Conservation (phyloP, 2,113 vertebrate genomes). For the Equus przewalskii region DNA sequence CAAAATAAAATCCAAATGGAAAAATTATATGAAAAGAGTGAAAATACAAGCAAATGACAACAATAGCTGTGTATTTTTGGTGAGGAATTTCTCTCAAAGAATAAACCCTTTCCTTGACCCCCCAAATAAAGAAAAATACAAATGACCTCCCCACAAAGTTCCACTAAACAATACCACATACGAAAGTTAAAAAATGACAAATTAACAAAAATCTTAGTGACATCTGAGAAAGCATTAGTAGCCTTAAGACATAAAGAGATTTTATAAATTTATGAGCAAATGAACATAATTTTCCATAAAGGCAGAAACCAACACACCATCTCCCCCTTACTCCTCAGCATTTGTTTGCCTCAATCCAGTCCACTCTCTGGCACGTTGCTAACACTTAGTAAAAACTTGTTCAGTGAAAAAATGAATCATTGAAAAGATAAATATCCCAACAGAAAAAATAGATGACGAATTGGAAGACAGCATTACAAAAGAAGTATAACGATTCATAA, state of each 20-base stretch:
- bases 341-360: background rate
- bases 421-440: background rate
- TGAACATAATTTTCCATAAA: slow-evolving; percentile 45
- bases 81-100: background rate
- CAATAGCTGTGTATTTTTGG: background rate
- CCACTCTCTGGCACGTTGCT: background rate
- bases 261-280: slow-evolving; percentile 15
- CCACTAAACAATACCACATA: background rate
- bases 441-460: background rate
- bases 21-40: background rate
- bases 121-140: background rate
- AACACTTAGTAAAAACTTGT: background rate
- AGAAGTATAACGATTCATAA: slow-evolving; percentile 1
- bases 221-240: background rate
- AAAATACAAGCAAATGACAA: background rate
- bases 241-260: background rate
- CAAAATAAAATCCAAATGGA: slow-evolving; percentile 30
- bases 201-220: background rate
- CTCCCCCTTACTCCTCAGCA: background rate
- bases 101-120: background rate
- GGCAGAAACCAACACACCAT: background rate
- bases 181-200: background rate
- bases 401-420: background rate
- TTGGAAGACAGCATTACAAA: slow-evolving; percentile 23
- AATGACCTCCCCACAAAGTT: background rate